A percentile compares a stretch with the other conserved stretches of the same genome.
Conservation (phyloP, 2,113 vertebrate genomes). For the Harpagus bidentatus region DNA sequence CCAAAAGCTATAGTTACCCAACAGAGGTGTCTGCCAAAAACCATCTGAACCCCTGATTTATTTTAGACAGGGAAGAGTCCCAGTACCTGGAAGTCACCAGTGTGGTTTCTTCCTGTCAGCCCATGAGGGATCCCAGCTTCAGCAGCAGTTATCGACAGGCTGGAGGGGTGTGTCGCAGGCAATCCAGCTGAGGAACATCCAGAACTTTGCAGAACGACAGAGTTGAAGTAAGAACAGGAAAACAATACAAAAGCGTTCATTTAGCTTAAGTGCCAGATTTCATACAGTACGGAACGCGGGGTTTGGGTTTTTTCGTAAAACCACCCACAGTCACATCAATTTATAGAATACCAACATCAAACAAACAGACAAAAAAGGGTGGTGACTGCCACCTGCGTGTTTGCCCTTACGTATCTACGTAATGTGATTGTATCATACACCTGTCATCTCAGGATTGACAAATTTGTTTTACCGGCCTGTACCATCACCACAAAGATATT, state of each 20-base stretch:
- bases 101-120: background rate
- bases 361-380: background rate
- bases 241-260: background rate
- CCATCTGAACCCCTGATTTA: background rate
- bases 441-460: background rate
- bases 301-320: background rate
- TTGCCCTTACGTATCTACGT: background rate
- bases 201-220: background rate
- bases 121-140: background rate
- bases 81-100: background rate
- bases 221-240: background rate
- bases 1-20: background rate
- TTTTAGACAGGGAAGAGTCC: background rate
- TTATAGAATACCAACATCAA: background rate
- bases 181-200: fast-evolving
- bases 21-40: background rate
- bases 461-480: background rate
- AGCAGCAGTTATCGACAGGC: background rate
- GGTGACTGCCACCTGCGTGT: background rate
- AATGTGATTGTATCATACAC: background rate
- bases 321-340: background rate
- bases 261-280: background rate
- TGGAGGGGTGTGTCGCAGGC: background rate
- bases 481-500: background rate
- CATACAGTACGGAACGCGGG: background rate